A percentile compares a stretch with the other conserved stretches of the same genome.
These are phyloP conservation scores for Varanus komodoensis DNA, from an alignment of 2,113 vertebrate genomes.

Conservation along the genomic window DNA sequence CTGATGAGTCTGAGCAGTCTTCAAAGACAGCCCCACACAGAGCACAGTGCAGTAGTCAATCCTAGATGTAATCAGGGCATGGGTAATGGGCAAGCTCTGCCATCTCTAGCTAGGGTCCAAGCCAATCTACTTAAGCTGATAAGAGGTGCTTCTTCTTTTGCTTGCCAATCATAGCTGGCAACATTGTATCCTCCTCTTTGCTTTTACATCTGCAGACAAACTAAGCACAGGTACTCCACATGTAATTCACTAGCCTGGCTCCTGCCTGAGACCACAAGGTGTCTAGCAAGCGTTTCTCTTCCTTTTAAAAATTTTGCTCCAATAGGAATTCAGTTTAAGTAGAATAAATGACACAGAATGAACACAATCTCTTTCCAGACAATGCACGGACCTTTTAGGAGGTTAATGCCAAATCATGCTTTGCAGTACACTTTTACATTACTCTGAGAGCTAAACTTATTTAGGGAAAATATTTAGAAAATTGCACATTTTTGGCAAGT, in stretches of 20 bases:
- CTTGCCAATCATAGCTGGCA: neutral
- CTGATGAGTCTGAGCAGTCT: too few species aligned
- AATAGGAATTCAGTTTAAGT: neutral
- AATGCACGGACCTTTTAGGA: neutral
- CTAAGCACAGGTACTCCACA: neutral
- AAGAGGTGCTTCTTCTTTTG: neutral
- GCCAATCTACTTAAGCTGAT: too few species aligned
- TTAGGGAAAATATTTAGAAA: neutral
- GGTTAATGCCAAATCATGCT: neutral
- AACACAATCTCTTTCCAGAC: neutral
- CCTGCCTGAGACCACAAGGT: neutral
- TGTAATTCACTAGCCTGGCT: neutral
- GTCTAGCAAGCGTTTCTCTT: neutral
- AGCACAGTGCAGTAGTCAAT: too few species aligned
- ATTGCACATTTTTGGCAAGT: neutral
- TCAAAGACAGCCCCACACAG: too few species aligned
- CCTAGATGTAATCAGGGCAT: too few species aligned
- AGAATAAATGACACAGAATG: neutral
- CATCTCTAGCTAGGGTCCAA: too few species aligned
- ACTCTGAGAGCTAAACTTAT: neutral
- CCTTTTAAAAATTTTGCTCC: neutral
- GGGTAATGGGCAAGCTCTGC: too few species aligned
- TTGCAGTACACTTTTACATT: neutral
- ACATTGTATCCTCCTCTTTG: neutral
- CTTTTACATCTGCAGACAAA: neutral